Conservation (phyloP, 2,888 invertebrate genomes). For the Adelphocoris suturalis region DNA sequence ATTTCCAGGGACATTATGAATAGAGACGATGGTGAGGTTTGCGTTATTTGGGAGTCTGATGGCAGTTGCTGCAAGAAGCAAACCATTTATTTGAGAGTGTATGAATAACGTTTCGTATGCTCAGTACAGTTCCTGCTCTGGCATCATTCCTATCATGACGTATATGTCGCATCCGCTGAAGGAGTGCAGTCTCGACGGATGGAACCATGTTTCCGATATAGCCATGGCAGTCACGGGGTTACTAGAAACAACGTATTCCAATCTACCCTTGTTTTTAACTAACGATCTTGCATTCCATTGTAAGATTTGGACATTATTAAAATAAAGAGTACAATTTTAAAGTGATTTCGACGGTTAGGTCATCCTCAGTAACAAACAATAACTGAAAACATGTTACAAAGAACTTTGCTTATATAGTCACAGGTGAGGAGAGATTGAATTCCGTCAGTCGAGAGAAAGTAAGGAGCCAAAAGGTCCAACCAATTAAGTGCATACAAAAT, state of each 20-base stretch:
- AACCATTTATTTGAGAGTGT: neutral
- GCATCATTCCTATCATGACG: slow-evolving; percentile 24
- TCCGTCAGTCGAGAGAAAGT: too few species aligned
- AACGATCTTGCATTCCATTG: slow-evolving; percentile 9
- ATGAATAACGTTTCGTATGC: neutral
- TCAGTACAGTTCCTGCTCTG: neutral
- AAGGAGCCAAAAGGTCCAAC: too few species aligned
- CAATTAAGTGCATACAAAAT: too few species aligned
- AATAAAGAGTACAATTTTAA: too few species aligned
- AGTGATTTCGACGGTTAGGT: too few species aligned
- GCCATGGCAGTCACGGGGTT: slow-evolving; percentile 15
- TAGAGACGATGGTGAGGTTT: neutral
- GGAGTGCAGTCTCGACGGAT: neutral
- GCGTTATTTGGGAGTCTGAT: neutral
- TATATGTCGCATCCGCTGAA: neutral
- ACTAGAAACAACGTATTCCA: neutral
- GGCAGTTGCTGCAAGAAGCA: neutral
- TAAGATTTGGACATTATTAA: slow-evolving; percentile 7
- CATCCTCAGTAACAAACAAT: too few species aligned
- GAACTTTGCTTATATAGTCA: too few species aligned
- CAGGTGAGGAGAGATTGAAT: too few species aligned
- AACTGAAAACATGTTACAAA: too few species aligned
- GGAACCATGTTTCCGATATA: too few species aligned
- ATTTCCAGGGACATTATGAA: neutral
- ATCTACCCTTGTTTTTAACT: neutral